Conservation (phyloP, 2,113 vertebrate genomes). For the Scartelaos histophorus region DNA sequence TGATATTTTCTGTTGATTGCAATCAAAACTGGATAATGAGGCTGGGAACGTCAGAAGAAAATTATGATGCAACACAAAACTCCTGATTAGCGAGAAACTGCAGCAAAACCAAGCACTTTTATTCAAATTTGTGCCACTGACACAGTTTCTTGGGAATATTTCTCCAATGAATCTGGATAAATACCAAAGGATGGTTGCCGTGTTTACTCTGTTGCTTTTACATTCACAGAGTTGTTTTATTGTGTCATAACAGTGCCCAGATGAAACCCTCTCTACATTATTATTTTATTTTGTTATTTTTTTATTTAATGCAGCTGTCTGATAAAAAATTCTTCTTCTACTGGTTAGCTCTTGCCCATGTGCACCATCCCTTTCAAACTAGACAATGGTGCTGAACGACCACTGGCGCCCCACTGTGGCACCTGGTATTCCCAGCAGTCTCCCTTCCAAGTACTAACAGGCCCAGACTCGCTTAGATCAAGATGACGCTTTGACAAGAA, state of each 20-base stretch:
- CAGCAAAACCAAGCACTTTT: not conserved
- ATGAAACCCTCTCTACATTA: too few relatives aligned
- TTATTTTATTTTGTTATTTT: too few relatives aligned
- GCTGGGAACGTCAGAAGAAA: slow-evolving; percentile 18
- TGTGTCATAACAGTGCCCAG: not conserved
- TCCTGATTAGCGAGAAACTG: not conserved
- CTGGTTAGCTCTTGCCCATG: too few relatives aligned
- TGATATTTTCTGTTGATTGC: slow-evolving; percentile 46
- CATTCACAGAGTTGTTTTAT: not conserved
- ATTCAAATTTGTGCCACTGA: slow-evolving; percentile 17
- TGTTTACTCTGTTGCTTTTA: not conserved
- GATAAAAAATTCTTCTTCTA: too few relatives aligned
- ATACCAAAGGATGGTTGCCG: not conserved
- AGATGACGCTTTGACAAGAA: too few relatives aligned
- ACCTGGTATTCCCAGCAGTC: too few relatives aligned
- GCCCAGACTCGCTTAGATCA: too few relatives aligned
- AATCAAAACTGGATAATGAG: slow-evolving; percentile 48
- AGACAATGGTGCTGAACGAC: too few relatives aligned
- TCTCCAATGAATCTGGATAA: not conserved
- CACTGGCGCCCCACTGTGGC: too few relatives aligned
- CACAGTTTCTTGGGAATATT: not conserved
- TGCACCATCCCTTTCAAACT: too few relatives aligned
- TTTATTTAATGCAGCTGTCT: too few relatives aligned
- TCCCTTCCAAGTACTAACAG: too few relatives aligned
- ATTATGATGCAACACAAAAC: slow-evolving; percentile 16